A percentile compares a stretch with the other conserved stretches of the same genome.
These are phyloP conservation scores for Gasteruption jaculator DNA, from an alignment of 2,888 invertebrate species.

Conservation along the genomic window DNA sequence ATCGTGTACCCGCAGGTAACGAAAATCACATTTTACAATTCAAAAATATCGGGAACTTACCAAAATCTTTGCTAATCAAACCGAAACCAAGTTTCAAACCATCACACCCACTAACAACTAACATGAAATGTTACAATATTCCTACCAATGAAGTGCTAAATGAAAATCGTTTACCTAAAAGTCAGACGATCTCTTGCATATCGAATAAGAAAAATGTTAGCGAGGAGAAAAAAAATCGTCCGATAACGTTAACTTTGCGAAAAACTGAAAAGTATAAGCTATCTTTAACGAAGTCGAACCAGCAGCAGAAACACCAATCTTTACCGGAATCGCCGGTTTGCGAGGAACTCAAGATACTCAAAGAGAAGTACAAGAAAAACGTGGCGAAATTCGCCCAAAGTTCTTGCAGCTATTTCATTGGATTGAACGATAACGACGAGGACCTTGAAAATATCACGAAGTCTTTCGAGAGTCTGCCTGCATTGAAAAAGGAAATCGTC, in stretches of 20 bases:
- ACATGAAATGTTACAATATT: too few relatives aligned
- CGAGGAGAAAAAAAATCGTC: conserved; percentile 36
- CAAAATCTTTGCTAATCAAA: too few relatives aligned
- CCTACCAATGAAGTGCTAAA: conserved; percentile 35
- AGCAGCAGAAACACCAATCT: too few relatives aligned
- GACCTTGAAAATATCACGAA: conserved; percentile 38
- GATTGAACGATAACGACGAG: conserved; percentile 55
- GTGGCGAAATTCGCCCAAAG: conserved; percentile 55
- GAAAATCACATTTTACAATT: conserved; percentile 41
- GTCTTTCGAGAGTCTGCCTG: conserved; percentile 45
- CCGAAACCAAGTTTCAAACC: conserved; percentile 40
- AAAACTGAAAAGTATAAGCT: conserved; percentile 50
- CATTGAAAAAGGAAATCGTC: conserved; percentile 39
- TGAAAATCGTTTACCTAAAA: conserved; percentile 39
- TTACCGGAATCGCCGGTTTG: conserved; percentile 80
- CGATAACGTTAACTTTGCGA: conserved; percentile 42
- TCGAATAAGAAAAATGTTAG: too few relatives aligned
- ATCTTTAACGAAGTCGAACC: conserved; percentile 43
- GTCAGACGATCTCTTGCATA: conserved; percentile 41
- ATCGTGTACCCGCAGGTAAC: conserved; percentile 44
- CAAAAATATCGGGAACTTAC: conserved; percentile 42
- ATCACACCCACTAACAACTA: conserved; percentile 37
- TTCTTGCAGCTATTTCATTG: conserved; percentile 65
- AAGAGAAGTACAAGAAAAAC: conserved; percentile 39
- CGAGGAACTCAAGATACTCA: conserved; percentile 63